phyloP scores from a whole-genome alignment of 2,888 invertebrate species.

The Hetaerina titia region DNA sequence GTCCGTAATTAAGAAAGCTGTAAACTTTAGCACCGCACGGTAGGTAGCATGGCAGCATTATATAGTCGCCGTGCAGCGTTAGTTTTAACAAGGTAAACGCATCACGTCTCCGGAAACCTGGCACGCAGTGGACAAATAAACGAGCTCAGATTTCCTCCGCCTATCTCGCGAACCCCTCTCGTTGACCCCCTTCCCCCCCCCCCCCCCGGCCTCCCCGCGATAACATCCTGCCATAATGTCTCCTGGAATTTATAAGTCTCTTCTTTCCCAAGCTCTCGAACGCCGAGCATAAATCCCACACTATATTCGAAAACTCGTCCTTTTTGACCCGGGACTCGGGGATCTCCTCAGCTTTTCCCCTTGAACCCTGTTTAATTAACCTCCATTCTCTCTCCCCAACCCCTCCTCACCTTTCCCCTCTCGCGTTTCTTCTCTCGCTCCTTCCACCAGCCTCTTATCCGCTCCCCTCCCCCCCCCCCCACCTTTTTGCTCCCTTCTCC shows the following conservation, averaged over 20 bases:
- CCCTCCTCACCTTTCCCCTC: background rate
- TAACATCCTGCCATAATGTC: constrained; percentile 54
- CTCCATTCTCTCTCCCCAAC: constrained; percentile 34
- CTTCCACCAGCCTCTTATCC: background rate
- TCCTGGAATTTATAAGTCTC: constrained; percentile 62
- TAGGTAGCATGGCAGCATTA: constrained; percentile 26
- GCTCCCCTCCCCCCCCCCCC: background rate
- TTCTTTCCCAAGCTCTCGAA: constrained; percentile 44
- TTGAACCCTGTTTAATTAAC: constrained; percentile 64
- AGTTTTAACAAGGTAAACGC: constrained; percentile 51
- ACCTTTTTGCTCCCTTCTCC: background rate
- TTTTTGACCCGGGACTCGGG: constrained; percentile 47
- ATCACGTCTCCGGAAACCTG: constrained; percentile 30
- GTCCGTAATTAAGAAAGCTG: constrained; percentile 41
- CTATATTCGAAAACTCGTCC: constrained; percentile 65
- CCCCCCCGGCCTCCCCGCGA: background rate
- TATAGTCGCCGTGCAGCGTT: background rate
- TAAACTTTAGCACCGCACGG: constrained; percentile 20
- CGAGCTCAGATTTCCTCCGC: constrained; percentile 16
- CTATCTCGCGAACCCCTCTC: too few species aligned
- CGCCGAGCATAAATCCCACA: constrained; percentile 47
- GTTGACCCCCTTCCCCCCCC: background rate
- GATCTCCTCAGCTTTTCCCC: constrained; percentile 51
- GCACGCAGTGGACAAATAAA: constrained; percentile 33
- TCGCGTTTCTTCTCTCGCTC: background rate